These are phyloP conservation scores for Danionella dracula DNA, from an alignment of 2,797 vertebrate species.

Conservation along the genomic window DNA sequence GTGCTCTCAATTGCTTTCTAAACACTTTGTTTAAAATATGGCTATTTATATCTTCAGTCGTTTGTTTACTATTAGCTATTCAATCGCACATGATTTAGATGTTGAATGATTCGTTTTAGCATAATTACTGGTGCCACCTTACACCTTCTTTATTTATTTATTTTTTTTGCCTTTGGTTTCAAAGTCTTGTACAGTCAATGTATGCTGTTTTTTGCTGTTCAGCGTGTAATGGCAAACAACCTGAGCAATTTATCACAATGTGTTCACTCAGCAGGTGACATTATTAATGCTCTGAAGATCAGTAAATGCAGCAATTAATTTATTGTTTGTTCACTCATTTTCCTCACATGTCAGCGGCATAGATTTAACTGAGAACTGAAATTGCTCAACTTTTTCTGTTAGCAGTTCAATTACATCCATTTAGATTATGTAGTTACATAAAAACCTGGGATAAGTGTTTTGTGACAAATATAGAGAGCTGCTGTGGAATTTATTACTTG, in stretches of 20 bases:
- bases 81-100: no score
- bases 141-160: not conserved
- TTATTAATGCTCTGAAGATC: conserved; percentile 13
- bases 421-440: not conserved
- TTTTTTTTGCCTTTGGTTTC: no score
- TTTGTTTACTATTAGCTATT: no score
- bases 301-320: conserved; percentile 7
- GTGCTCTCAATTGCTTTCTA: not conserved
- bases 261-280: conserved; percentile 18
- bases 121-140: no score
- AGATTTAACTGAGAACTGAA: not conserved
- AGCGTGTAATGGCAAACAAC: not conserved
- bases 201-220: not conserved
- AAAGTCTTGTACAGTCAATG: not conserved
- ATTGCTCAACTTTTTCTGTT: not conserved
- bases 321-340: conserved; percentile 4
- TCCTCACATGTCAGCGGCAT: not conserved
- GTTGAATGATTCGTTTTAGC: no score
- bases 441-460: not conserved
- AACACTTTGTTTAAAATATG: not conserved
- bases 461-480: not conserved
- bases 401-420: not conserved
- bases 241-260: conserved; percentile 7
- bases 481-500: not conserved
- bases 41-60: not conserved